Evolutionary conservation across 2,797 vertebrate species (phyloP), one percentile per base, ranked within the genome.

Genomic region (Tachyglossus aculeatus): DNA sequence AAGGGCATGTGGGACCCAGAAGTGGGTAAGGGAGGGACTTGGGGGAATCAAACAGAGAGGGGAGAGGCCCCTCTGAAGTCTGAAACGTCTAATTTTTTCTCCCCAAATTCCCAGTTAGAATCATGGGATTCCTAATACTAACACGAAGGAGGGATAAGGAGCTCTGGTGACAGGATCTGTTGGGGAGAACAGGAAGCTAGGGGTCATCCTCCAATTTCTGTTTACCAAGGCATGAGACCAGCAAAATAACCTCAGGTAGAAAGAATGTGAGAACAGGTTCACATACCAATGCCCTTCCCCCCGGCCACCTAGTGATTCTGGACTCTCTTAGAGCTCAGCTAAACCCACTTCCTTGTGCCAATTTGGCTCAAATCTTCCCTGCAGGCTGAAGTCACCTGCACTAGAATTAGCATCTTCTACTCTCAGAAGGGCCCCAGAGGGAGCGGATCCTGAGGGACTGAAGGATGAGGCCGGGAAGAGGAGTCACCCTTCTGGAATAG

Each of bases 401-500:
- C 15, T 1, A n/a, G n/a, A n/a, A 6, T 18, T 0, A 24, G 50
- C 25, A 50, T 50, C 19, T 15, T 25, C 22, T 21, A 60, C 27
- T 74, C 37, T 74, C 36, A 24, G 2, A 64, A 64, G 45, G 62
- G 63, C 27, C 50, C 47, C 4, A 40, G 37, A 63, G 58, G 25
- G 56, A 45, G n/a, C 12, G 21, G 71, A 3, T 57, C 21, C 15
- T 21, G 1, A 32, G 43, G 62, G 38, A n/a, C n/a, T n/a, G n/a
- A n/a, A 48, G 13, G 43, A 53, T 68, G 24, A 58, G 67, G 71
- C 38, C 56, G 51, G 37, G 37, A n/a, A n/a, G 58, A 73, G 65
- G 51, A 22, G 19, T 40, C 34, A 39, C 36, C 10, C 50, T 22
- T 45, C 57, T 55, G n/a, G 44, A 31, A 2, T 3, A 15, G 36